phyloP scores from a whole-genome alignment of 2,888 invertebrate genomes.

The Crioceris asparagi region DNA sequence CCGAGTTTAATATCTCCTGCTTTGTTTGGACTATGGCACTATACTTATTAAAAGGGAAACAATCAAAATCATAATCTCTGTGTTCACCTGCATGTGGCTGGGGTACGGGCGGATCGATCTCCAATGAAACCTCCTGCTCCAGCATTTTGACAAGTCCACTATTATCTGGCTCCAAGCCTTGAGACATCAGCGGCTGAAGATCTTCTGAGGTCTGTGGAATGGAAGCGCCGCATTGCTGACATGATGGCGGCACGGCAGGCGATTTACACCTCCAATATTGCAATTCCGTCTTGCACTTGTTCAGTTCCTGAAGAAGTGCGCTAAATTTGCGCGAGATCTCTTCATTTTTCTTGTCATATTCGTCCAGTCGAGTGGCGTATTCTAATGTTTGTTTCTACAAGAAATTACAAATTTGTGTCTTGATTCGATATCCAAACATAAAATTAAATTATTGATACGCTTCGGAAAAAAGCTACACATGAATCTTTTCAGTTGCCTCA shows the following conservation, averaged over 20 bases:
- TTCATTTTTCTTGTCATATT: slow-evolving; percentile 84
- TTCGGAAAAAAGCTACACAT: neutral
- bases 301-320: slow-evolving; percentile 75
- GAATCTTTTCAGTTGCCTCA: too few relatives aligned
- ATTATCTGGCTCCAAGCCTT: too few relatives aligned
- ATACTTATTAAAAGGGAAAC: too few relatives aligned
- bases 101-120: too few relatives aligned
- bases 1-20: too few relatives aligned
- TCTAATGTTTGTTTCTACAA: slow-evolving; percentile 67
- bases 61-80: too few relatives aligned
- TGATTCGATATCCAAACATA: neutral
- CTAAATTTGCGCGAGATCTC: slow-evolving; percentile 83
- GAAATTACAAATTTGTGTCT: too few relatives aligned
- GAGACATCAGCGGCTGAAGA: too few relatives aligned
- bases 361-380: slow-evolving; percentile 75
- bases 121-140: slow-evolving; percentile 23
- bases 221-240: slow-evolving; percentile 61
- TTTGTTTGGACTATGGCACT: too few relatives aligned
- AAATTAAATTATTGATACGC: neutral
- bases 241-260: slow-evolving; percentile 58
- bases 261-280: slow-evolving; percentile 88
- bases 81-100: too few relatives aligned
- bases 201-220: too few relatives aligned
- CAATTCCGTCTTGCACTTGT: slow-evolving; percentile 84
- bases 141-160: too few relatives aligned